Evolutionary conservation across 2,888 invertebrate species (phyloP), one percentile per base, ranked within the genome.

Genomic region (Therioaphis trifolii): DNA sequence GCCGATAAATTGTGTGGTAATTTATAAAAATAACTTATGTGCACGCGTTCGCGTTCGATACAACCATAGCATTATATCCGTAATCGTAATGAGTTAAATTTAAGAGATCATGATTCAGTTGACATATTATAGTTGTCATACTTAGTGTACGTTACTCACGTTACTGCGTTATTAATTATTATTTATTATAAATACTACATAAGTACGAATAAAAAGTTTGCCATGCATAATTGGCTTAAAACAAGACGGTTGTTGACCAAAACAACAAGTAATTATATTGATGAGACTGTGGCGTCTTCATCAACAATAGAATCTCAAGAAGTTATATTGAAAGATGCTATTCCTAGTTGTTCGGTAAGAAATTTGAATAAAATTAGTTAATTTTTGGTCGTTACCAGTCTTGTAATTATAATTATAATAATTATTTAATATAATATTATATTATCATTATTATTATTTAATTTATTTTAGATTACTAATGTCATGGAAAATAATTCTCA

Each of bases 291-390:
- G 40, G 11, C 63, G 29, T 63, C 27, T 29, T 63, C 63, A 63
- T 29, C 63, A n/a, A 24, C 43, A 43, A 24, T 43, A 46, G 69
- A 69, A 69, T 69, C 69, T 69, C 24, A 69, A 69, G 43, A 46
- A 69, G 69, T 43, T 46, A 69, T 46, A 43, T 69, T 69, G 69
- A 69, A 69, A 69, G 69, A 69, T 46, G 69, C 69, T 69, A 69
- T 69, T 69, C 69, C 69, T 69, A 24, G 69, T 24, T 71, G 71
- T 71, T 71, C 46, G 49, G 27, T 49, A 71, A 49, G 71, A 71
- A 18, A 55, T 55, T 55, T 55, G 55, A 55, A 55, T 55, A 55
- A 55, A 55, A 55, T 55, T 12, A 55, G 55, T 55, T 55, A 55
- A 55, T 55, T 55, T 55, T 55, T 55, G n/a, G 55, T 55, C 18